phyloP scores from a whole-genome alignment of 64 coral and sea anemone species.

The Hydrozoanthus tunicans region DNA sequence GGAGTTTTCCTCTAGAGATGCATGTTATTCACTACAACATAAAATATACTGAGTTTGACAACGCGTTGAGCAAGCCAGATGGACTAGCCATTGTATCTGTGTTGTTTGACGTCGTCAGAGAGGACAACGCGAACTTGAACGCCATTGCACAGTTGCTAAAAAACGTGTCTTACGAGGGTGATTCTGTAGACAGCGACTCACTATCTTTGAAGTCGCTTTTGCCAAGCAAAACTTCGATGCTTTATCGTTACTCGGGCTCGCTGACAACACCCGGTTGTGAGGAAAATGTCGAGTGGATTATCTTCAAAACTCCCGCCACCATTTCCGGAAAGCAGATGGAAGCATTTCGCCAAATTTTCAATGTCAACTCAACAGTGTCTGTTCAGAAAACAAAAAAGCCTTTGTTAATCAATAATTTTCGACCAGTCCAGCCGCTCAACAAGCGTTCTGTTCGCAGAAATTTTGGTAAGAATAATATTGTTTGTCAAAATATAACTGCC shows the following conservation, averaged over 20 bases:
- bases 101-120: conserved; percentile 11
- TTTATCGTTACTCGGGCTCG: conserved; percentile 83
- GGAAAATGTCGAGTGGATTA: conserved; percentile 87
- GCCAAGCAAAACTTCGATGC: conserved; percentile 37
- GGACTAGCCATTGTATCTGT: conserved; percentile 60
- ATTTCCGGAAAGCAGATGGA: conserved; percentile 61
- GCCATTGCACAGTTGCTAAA: conserved; percentile 49
- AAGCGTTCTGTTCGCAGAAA: conserved; percentile 65
- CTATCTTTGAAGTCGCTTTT: conserved; percentile 52
- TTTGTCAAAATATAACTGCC: no score
- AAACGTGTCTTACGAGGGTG: conserved; percentile 50
- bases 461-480: conserved; percentile 67
- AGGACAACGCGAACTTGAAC: conserved; percentile 51
- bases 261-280: conserved; percentile 72
- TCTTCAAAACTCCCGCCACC: conserved; percentile 69
- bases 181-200: not conserved
- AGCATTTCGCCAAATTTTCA: conserved; percentile 52
- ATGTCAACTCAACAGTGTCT: conserved; percentile 5
- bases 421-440: conserved; percentile 69
- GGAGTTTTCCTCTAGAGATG: conserved; percentile 77
- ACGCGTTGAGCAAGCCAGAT: conserved; percentile 1
- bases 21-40: conserved; percentile 74
- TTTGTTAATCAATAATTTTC: conserved; percentile 73
- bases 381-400: conserved; percentile 46
- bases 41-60: conserved; percentile 40